Base-by-base conservation (phyloP, 2,113 vertebrate genomes). In the Pyxicephalus adspersus region DNA sequence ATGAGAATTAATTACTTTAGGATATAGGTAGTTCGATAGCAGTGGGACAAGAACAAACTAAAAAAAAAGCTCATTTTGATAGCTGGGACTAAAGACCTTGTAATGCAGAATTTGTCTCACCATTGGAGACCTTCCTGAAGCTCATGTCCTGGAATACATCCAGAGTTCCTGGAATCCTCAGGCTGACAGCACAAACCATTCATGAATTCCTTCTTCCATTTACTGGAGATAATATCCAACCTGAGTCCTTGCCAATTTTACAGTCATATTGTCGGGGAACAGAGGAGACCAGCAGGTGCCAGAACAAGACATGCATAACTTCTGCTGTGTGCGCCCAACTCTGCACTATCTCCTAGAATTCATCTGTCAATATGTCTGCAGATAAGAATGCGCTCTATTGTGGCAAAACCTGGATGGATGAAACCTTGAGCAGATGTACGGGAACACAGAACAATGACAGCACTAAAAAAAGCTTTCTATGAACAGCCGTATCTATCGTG, bases 341-440 rank as follows among this genome's bases (percentile, higher is more conserved):
- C 11, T 1, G 25, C 11, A 22, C 23, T 22, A 51, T 28, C 13
- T 64, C 3, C 52, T 31, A 54, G 25, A 28, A 55, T 65, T 52
- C 23, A 25, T 65, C 23, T 18, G 61, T 65, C 61, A 51, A 51
- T 54, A 51, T 45, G 15, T 54, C 45, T 61, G 51, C 25, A 70
- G 38, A 26, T 17, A 18, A 51, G 45, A 45, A 22, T 55, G 83
- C 80, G 38, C 77, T 80, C 63, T 50, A 25, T 23, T 65, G 64
- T 51, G 67, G 26, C 67, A 5, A 29, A 54, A 51, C 28, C 51
- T n/a, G 26, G 51, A 45, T 45, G 38, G 38, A 45, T 45, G 38
- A 45, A 54, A 29, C 50, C 68, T 55, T 19, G 38, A 25, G 45
- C 22, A 52, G 45, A 65, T 65, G 34, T 31, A 20, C 18, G 9